Conservation (phyloP, 2,797 vertebrate genomes). For the Tarsius wallacei region DNA sequence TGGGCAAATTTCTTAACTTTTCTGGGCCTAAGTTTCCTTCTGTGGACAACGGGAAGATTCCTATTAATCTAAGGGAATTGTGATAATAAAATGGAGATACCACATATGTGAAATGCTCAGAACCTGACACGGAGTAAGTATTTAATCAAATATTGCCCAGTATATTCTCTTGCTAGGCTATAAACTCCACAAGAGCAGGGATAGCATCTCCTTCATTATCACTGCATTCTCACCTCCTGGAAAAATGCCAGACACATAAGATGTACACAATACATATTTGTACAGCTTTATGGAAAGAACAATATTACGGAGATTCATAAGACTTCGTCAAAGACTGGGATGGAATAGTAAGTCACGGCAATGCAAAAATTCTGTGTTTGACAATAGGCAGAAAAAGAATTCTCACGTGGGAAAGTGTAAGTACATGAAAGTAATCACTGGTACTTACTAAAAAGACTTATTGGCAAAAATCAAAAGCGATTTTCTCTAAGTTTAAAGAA, state of each 20-base stretch:
- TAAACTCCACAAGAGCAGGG: background rate
- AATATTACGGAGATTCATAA: background rate
- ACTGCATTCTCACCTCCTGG: background rate
- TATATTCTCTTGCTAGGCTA: background rate
- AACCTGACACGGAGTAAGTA: background rate
- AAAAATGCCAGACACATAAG: background rate
- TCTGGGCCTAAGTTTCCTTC: background rate
- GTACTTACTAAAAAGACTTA: background rate
- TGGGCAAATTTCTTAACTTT: background rate
- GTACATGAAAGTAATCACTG: background rate
- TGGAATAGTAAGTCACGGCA: background rate
- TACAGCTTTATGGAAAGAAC: background rate
- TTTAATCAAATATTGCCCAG: background rate
- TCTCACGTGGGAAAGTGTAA: background rate
- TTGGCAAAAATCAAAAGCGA: background rate
- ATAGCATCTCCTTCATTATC: background rate
- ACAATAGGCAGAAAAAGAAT: background rate
- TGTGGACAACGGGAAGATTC: background rate
- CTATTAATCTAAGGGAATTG: background rate
- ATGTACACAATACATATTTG: background rate
- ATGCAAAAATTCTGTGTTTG: background rate
- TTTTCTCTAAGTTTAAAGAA: background rate
- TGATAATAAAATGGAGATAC: background rate
- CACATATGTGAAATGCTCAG: background rate
- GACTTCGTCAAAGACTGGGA: slow-evolving; percentile 13